phyloP scores from a whole-genome alignment of 2,797 vertebrate genomes.

The Monodelphis domestica region DNA sequence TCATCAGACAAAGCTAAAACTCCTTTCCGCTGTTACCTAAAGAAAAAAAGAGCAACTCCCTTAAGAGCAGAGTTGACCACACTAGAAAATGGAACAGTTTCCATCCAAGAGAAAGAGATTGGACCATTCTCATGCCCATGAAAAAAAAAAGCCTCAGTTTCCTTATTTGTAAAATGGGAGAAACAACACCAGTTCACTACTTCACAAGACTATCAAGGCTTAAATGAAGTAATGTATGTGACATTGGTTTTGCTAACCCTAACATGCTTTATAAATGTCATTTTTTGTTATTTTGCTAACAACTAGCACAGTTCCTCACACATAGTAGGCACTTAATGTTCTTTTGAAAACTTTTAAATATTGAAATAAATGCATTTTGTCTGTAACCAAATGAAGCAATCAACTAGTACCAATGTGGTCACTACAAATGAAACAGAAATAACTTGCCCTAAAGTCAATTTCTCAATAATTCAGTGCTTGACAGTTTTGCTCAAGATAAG shows the following conservation, averaged over 20 bases:
- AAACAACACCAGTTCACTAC: neutral
- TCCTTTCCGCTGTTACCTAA: too few relatives aligned
- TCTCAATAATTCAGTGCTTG: neutral
- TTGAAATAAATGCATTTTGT: neutral
- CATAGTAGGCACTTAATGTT: neutral
- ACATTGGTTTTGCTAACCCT: neutral
- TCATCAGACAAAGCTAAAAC: too few relatives aligned
- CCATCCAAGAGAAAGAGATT: neutral
- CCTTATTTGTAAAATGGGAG: neutral
- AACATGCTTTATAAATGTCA: neutral
- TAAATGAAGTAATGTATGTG: neutral
- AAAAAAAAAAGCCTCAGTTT: neutral
- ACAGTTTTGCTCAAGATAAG: neutral
- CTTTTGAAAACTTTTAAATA: neutral
- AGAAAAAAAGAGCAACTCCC: neutral
- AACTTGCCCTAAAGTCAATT: neutral
- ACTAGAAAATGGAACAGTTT: neutral
- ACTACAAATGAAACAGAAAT: neutral
- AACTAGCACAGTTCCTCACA: neutral
- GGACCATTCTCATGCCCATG: neutral
- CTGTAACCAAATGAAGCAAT: neutral
- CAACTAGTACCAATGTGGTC: neutral
- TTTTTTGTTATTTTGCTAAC: neutral
- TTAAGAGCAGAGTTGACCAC: neutral
- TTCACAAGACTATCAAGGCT: neutral